A percentile compares a stretch with the other conserved stretches of the same genome.
Conservation (phyloP, 2,888 invertebrate genomes). For the Monoplex corrugatus region DNA sequence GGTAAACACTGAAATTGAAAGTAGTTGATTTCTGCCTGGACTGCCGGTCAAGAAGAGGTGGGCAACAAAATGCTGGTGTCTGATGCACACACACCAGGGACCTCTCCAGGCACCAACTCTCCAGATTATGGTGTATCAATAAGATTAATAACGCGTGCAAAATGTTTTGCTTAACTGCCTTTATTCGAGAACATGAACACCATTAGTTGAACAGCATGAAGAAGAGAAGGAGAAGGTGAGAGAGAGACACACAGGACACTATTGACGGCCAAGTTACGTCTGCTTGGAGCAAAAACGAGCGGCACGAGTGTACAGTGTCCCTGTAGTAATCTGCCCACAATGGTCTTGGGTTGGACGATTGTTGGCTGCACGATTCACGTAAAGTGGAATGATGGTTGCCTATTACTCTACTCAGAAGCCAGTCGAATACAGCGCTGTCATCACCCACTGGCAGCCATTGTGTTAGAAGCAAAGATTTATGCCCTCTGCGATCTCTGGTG, state of each 20-base stretch:
- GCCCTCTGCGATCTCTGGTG: conserved; percentile 43
- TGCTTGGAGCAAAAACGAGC: background rate
- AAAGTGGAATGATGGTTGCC: conserved; percentile 44
- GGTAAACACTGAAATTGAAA: conserved; percentile 51
- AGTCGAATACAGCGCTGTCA: conserved; percentile 5
- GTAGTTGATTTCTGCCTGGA: conserved; percentile 48
- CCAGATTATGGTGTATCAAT: conserved; percentile 53
- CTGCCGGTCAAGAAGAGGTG: background rate
- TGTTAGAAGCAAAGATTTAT: conserved; percentile 41
- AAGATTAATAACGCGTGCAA: conserved; percentile 59
- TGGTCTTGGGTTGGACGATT: background rate
- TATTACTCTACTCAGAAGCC: conserved; percentile 30
- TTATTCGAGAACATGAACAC: conserved; percentile 60
- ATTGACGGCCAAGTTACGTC: conserved; percentile 7
- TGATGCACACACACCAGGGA: conserved; percentile 45
- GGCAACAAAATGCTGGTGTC: conserved; percentile 36
- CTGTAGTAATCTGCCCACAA: conserved; percentile 30
- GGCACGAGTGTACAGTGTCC: conserved; percentile 28
- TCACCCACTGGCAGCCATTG: conserved; percentile 40
- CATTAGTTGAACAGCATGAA: conserved; percentile 51
- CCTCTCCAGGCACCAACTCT: background rate
- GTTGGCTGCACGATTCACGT: conserved; percentile 30
- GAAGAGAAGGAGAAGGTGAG: conserved; percentile 49
- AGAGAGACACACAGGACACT: conserved; percentile 44
- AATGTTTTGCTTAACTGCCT: conserved; percentile 61